Conservation (phyloP, 2,888 invertebrate species). For the Baccha elongata region DNA sequence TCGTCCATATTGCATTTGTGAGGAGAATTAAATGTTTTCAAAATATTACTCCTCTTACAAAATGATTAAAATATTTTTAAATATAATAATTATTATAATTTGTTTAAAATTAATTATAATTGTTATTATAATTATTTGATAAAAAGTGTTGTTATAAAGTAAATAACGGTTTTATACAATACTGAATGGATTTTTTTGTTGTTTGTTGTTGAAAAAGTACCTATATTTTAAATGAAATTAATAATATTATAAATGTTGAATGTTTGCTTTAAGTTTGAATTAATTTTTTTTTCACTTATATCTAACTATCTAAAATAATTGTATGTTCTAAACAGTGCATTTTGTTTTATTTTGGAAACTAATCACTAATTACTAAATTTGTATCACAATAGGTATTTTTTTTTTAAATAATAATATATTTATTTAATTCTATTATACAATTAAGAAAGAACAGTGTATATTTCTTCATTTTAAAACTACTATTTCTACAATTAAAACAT, state of each 20-base stretch:
- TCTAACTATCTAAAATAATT: conserved; percentile 18
- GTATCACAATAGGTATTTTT: conserved; percentile 60
- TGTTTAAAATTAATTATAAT: conserved; percentile 21
- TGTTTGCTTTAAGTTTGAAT: conserved; percentile 35
- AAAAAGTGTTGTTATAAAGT: conserved; percentile 42
- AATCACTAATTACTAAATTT: conserved; percentile 48
- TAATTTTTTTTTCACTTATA: not conserved
- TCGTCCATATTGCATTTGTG: conserved; percentile 78
- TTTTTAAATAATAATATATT: conserved; percentile 1
- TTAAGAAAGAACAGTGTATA: no score
- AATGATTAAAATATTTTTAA: conserved; percentile 46
- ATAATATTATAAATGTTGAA: conserved; percentile 56
- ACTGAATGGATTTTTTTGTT: conserved; percentile 68
- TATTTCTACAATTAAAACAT: no score
- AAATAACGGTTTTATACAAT: conserved; percentile 71
- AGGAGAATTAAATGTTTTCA: conserved; percentile 49
- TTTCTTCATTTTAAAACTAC: no score
- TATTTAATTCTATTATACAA: no score
- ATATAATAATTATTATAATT: not conserved
- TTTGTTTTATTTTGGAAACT: conserved; percentile 58
- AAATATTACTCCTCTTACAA: conserved; percentile 55
- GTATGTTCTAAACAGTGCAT: conserved; percentile 65
- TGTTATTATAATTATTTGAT: conserved; percentile 10
- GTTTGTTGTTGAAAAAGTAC: conserved; percentile 50
- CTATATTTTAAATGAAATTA: conserved; percentile 29